Evolutionary conservation across 2,797 vertebrate genomes (phyloP).

Genomic region (Gambusia yucatana): DNA sequence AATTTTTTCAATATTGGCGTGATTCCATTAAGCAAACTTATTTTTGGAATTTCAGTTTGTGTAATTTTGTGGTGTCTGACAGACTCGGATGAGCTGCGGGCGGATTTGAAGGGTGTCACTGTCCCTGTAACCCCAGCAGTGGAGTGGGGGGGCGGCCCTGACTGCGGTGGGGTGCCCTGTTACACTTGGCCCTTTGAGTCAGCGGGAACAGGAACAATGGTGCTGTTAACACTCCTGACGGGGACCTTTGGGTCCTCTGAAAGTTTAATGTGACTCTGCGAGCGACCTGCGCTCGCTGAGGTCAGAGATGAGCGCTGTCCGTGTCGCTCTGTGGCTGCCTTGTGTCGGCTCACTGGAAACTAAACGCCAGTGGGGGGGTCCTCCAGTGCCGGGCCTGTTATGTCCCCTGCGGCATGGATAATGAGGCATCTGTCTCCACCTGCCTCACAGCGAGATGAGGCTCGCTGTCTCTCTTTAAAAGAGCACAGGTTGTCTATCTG

Average conservation of each 20-base stretch:
- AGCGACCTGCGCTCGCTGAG: slow-evolving; percentile 75
- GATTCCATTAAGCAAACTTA: no score
- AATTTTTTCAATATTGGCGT: no score
- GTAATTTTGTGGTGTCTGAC: not conserved
- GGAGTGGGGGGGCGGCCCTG: slow-evolving; percentile 53
- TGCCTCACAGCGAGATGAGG: slow-evolving; percentile 62
- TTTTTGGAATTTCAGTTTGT: no score
- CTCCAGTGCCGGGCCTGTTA: slow-evolving; percentile 59
- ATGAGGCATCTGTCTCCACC: slow-evolving; percentile 80
- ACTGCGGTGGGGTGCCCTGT: slow-evolving; percentile 71
- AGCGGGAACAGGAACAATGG: slow-evolving; percentile 70
- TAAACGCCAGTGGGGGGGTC: slow-evolving; percentile 58
- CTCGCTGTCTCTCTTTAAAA: slow-evolving; percentile 72
- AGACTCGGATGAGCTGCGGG: slow-evolving; percentile 22
- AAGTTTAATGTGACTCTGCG: slow-evolving; percentile 82
- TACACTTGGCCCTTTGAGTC: slow-evolving; percentile 75
- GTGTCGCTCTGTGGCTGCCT: slow-evolving; percentile 54
- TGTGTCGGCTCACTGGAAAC: slow-evolving; percentile 71
- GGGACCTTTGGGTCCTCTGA: slow-evolving; percentile 83
- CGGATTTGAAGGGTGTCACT: slow-evolving; percentile 61
- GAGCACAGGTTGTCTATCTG: slow-evolving; percentile 77
- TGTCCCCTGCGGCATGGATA: slow-evolving; percentile 74
- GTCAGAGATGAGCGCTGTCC: slow-evolving; percentile 80
- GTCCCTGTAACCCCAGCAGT: slow-evolving; percentile 56
- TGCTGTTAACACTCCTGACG: slow-evolving; percentile 80